Conservation (phyloP, 2,113 vertebrate genomes). For the Xenopus borealis region DNA sequence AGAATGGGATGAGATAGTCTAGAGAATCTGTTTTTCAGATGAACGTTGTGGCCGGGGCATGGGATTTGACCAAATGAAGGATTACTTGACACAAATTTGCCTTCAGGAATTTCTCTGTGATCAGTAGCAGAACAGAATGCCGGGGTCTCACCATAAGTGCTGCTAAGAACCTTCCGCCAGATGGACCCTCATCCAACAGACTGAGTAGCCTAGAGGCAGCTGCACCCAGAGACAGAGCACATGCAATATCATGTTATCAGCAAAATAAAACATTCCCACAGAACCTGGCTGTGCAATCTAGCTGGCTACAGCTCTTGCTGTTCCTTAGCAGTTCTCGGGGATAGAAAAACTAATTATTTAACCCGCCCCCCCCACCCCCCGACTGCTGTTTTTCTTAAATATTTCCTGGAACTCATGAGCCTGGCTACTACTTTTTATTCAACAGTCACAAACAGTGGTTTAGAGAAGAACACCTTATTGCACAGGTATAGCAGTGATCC, state of each 20-base stretch:
- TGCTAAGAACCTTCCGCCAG: not conserved
- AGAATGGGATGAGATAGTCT: not conserved
- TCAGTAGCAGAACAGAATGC: constrained; percentile 3
- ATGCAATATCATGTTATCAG: not conserved
- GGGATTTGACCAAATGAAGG: constrained; percentile 10
- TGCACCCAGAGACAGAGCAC: not conserved
- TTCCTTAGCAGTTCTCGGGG: no score
- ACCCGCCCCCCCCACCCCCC: no score
- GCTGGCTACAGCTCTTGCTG: no score
- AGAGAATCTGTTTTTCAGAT: not conserved
- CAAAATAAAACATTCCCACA: constrained; percentile 3
- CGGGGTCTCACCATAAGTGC: not conserved
- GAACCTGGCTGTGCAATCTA: no score
- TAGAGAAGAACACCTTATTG: no score
- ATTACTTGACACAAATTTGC: constrained; percentile 8
- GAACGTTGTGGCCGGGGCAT: not conserved
- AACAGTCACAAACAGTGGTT: no score
- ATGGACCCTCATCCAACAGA: constrained; percentile 4
- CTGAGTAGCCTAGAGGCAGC: not conserved
- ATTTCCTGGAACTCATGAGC: no score
- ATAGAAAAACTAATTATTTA: no score
- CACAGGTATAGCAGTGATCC: no score
- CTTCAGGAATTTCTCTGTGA: constrained; percentile 17
- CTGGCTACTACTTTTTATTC: no score
- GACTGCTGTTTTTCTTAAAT: no score